phyloP scores from a whole-genome alignment of 2,888 invertebrate genomes.

The Abrostola triplasia region DNA sequence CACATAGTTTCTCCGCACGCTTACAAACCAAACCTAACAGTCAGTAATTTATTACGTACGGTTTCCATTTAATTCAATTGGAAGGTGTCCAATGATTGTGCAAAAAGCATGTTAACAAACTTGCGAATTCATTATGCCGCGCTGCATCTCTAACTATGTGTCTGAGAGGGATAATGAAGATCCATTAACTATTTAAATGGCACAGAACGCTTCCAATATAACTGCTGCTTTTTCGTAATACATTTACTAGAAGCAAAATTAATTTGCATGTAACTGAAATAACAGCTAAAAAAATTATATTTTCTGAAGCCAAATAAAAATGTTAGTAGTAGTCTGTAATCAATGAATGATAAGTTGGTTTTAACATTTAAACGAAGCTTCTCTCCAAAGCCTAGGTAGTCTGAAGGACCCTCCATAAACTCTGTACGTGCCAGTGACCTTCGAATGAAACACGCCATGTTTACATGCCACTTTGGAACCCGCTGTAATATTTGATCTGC shows the following conservation, averaged over 20 bases:
- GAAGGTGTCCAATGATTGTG: slow-evolving; percentile 36
- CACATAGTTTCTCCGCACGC: too few relatives aligned
- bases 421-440: slow-evolving; percentile 9
- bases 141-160: slow-evolving; percentile 22
- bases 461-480: slow-evolving; percentile 12
- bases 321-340: too few relatives aligned
- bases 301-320: too few relatives aligned
- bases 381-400: background rate
- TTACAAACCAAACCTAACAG: too few relatives aligned
- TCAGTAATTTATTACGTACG: slow-evolving; percentile 9
- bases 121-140: slow-evolving; percentile 19
- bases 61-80: slow-evolving; percentile 30
- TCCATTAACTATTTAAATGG: slow-evolving; percentile 28
- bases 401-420: background rate
- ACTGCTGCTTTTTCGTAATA: slow-evolving; percentile 17
- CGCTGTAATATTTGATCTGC: slow-evolving; percentile 4
- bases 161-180: slow-evolving; percentile 11
- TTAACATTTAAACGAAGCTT: too few relatives aligned
- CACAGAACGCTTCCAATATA: slow-evolving; percentile 18
- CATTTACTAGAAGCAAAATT: too few relatives aligned
- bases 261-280: too few relatives aligned
- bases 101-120: slow-evolving; percentile 34
- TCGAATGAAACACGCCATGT: slow-evolving; percentile 12
- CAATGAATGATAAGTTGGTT: too few relatives aligned
- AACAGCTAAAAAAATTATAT: too few relatives aligned